phyloP scores from a whole-genome alignment of 1,140 invertebrate genomes.

The Chironomus tepperi region DNA sequence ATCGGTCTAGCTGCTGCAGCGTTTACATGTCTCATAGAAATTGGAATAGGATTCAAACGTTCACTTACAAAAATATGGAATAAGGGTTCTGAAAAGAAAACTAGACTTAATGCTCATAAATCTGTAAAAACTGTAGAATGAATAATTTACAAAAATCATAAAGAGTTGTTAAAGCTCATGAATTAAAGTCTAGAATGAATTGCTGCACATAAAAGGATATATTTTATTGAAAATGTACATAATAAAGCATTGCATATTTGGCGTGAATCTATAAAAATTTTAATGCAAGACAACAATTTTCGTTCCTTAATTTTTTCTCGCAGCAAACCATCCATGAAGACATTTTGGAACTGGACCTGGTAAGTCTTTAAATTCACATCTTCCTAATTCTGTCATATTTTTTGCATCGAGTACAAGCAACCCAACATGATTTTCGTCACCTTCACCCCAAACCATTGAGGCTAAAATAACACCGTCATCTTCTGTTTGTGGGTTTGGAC shows the following conservation, averaged over 20 bases:
- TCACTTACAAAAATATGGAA: neutral
- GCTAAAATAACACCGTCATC: conserved; percentile 67
- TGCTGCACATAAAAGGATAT: no score
- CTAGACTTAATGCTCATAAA: no score
- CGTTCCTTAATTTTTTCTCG: neutral
- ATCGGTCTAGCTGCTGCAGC: neutral
- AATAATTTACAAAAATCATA: neutral
- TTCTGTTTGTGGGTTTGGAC: conserved; percentile 56
- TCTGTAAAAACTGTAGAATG: neutral
- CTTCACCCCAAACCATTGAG: conserved; percentile 55
- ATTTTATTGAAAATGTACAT: no score
- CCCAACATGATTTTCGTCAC: conserved; percentile 50
- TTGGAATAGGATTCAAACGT: neutral
- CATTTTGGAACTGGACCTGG: conserved; percentile 67
- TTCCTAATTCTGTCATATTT: conserved; percentile 55
- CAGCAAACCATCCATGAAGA: conserved; percentile 69
- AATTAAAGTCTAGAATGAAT: no score
- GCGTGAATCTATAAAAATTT: neutral
- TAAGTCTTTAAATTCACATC: conserved; percentile 53
- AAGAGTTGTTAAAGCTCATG: neutral
- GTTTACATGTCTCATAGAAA: neutral
- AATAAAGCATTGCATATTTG: neutral
- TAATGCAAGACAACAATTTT: neutral
- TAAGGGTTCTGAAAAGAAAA: no score
- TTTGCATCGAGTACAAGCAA: conserved; percentile 60